Conservation (phyloP, 2,797 vertebrate genomes). For the Aeoliscus strigatus region DNA sequence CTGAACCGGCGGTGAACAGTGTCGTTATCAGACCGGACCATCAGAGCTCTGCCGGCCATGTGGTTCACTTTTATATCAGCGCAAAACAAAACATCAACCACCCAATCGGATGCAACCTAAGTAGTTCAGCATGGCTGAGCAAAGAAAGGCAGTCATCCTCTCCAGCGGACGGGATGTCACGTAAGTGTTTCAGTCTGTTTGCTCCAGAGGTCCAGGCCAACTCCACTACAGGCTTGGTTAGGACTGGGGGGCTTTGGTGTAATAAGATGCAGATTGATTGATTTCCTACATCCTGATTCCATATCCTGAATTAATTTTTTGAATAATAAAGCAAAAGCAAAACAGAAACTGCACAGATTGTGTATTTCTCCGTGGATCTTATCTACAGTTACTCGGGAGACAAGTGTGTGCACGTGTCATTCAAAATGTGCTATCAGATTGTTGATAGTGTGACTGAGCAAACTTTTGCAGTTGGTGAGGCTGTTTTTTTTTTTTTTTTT, state of each 20-base stretch:
- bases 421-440: too few relatives aligned
- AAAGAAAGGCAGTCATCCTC: slow-evolving; percentile 57
- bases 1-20: slow-evolving; percentile 27
- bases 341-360: too few relatives aligned
- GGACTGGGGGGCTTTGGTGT: slow-evolving; percentile 51
- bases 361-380: too few relatives aligned
- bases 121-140: slow-evolving; percentile 64
- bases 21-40: slow-evolving; percentile 53
- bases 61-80: slow-evolving; percentile 66
- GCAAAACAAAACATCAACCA: slow-evolving; percentile 67
- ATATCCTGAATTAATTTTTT: slow-evolving; percentile 86
- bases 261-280: slow-evolving; percentile 79
- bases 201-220: slow-evolving; percentile 64
- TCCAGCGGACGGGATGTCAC: slow-evolving; percentile 63
- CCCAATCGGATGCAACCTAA: slow-evolving; percentile 75
- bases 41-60: slow-evolving; percentile 58
- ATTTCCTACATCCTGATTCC: slow-evolving; percentile 84
- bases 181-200: slow-evolving; percentile 73
- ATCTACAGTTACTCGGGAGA: too few relatives aligned
- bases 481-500: too few relatives aligned
- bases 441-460: too few relatives aligned
- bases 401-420: too few relatives aligned
- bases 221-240: slow-evolving; percentile 65
- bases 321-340: slow-evolving; percentile 82
- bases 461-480: too few relatives aligned